phyloP scores from a whole-genome alignment of 2,888 invertebrate genomes.

The Cynaeus angustus region DNA sequence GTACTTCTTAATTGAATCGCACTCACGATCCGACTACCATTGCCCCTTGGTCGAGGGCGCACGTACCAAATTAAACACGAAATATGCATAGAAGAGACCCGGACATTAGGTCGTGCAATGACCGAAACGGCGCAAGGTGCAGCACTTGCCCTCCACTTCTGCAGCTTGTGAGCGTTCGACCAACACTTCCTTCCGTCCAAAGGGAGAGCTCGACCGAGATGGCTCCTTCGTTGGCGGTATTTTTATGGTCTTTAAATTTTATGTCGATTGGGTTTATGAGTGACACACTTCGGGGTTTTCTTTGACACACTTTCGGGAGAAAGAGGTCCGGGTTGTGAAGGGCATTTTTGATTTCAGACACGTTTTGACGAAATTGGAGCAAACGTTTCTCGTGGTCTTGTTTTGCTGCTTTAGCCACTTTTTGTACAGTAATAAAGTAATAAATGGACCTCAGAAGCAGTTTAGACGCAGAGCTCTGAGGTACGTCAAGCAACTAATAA shows the following conservation, averaged over 20 bases:
- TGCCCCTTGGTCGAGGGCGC: conserved; percentile 34
- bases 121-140: conserved; percentile 59
- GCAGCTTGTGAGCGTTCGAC: conserved; percentile 57
- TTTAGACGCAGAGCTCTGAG: too few relatives aligned
- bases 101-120: conserved; percentile 50
- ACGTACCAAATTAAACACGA: conserved; percentile 52
- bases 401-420: too few relatives aligned
- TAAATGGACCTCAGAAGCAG: too few relatives aligned
- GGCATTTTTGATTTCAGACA: too few relatives aligned
- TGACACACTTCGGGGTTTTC: conserved; percentile 7
- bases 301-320: conserved; percentile 13
- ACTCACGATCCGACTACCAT: conserved; percentile 37
- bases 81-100: conserved; percentile 46
- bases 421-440: too few relatives aligned
- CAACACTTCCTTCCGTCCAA: conserved; percentile 56
- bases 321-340: background rate
- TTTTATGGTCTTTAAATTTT: conserved; percentile 26
- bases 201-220: conserved; percentile 2
- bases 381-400: too few relatives aligned
- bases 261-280: conserved; percentile 15
- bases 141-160: conserved; percentile 51
- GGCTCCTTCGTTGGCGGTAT: conserved; percentile 9
- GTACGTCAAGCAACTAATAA: too few relatives aligned
- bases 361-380: background rate
- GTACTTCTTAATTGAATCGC: conserved; percentile 35